phyloP scores from a whole-genome alignment of 1,140 invertebrate genomes.

The Paraescarpia echinospica region DNA sequence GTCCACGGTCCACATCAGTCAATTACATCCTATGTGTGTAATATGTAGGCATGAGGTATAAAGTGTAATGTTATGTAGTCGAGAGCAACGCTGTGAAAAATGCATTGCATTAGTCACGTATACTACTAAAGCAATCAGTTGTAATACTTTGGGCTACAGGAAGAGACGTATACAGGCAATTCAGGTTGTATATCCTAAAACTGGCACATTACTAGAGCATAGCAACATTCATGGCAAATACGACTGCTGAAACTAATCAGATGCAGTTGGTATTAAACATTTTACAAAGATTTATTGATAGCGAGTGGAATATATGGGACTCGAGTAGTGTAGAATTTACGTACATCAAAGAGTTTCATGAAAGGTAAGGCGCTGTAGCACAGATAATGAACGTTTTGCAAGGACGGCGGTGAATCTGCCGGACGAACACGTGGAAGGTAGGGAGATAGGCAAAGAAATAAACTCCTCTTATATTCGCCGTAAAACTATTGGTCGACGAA shows the following conservation, averaged over 20 bases:
- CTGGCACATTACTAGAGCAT: neutral
- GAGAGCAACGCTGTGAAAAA: too few relatives aligned
- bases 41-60: too few relatives aligned
- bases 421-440: neutral
- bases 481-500: slow-evolving; percentile 11
- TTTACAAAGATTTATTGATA: neutral
- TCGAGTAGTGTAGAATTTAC: neutral
- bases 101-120: too few relatives aligned
- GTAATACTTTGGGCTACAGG: too few relatives aligned
- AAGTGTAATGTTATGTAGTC: too few relatives aligned
- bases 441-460: neutral
- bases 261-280: neutral
- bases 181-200: neutral
- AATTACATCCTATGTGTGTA: neutral
- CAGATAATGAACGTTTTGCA: neutral
- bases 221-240: neutral
- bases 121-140: too few relatives aligned
- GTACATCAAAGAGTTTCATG: neutral
- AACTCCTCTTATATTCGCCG: slow-evolving; percentile 7
- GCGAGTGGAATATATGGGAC: neutral
- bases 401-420: neutral
- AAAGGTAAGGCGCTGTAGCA: neutral
- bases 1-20: neutral
- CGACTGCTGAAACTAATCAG: neutral
- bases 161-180: too few relatives aligned